A percentile compares a stretch with the other conserved stretches of the same genome.
Evolutionary conservation across 2,797 vertebrate genomes (phyloP).

Genomic region (Nyctalus aviator): DNA sequence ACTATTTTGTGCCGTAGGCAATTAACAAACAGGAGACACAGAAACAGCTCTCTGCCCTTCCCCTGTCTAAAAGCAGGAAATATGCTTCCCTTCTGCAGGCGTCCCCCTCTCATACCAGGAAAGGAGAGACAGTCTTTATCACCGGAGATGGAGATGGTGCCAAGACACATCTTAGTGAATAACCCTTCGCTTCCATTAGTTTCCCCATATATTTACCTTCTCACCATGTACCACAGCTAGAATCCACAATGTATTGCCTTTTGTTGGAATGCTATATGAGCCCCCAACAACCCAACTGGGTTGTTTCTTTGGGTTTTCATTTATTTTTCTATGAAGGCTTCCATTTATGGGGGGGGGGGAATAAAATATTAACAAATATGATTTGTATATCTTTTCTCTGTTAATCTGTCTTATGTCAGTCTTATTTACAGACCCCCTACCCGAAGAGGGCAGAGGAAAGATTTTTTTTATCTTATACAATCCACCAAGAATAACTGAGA

Average conservation of each 20-base stretch:
- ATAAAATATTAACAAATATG: not conserved
- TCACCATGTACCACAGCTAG: not conserved
- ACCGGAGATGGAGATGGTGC: rapidly evolving
- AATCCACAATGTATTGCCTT: not conserved
- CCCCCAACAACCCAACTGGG: rapidly evolving
- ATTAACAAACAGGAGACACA: not conserved
- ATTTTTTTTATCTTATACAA: not conserved
- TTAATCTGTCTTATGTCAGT: not conserved
- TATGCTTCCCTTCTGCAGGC: not conserved
- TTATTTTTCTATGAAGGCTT: not conserved
- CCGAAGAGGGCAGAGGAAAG: not conserved
- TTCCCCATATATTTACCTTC: not conserved
- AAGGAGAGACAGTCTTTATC: not conserved
- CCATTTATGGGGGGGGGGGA: not conserved
- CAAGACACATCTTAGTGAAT: not conserved
- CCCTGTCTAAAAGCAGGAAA: not conserved
- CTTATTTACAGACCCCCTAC: not conserved
- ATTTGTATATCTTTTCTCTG: not conserved
- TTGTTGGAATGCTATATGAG: not conserved
- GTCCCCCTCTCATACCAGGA: not conserved
- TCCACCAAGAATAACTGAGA: not conserved
- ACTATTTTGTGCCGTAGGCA: not conserved
- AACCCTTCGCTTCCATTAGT: not conserved
- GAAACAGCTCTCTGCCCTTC: not conserved
- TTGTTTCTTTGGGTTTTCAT: not conserved